These are phyloP conservation scores for Myxocyprinus asiaticus DNA, from an alignment of 2,113 vertebrate genomes.

Conservation along the genomic window DNA sequence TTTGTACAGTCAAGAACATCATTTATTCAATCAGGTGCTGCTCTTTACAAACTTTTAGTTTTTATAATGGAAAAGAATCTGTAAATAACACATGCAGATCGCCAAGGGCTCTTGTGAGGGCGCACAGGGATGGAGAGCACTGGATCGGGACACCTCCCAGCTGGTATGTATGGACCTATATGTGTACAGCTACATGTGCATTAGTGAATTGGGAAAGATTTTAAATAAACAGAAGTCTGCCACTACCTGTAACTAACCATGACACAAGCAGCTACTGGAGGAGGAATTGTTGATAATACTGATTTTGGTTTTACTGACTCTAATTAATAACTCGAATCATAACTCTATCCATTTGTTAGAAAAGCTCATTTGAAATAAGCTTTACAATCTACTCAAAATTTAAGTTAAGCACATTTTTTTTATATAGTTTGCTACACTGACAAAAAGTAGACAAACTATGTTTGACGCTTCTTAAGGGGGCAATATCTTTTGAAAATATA, in stretches of 20 bases:
- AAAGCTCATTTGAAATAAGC: no score
- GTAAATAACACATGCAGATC: constrained; percentile 86
- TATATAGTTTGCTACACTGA: no score
- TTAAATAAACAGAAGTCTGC: no score
- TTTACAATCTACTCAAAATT: no score
- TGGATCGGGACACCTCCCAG: neutral
- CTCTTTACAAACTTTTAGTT: constrained; percentile 83
- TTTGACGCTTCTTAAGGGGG: no score
- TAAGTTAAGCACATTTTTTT: no score
- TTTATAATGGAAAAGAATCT: constrained; percentile 82
- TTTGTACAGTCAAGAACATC: constrained; percentile 84
- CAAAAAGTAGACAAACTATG: no score
- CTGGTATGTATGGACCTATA: neutral
- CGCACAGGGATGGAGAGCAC: constrained; percentile 24
- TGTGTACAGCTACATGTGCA: neutral
- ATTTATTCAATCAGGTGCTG: constrained; percentile 85
- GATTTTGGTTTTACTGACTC: neutral
- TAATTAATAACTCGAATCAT: neutral
- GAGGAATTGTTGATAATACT: neutral
- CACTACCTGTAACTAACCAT: no score
- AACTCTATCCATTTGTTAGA: no score
- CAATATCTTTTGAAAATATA: no score
- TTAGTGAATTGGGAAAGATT: no score
- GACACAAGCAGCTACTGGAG: no score
- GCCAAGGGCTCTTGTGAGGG: constrained; percentile 74